These are phyloP conservation scores for Zaprionus nigranus DNA, from an alignment of 1,140 invertebrate species.

Conservation along the genomic window DNA sequence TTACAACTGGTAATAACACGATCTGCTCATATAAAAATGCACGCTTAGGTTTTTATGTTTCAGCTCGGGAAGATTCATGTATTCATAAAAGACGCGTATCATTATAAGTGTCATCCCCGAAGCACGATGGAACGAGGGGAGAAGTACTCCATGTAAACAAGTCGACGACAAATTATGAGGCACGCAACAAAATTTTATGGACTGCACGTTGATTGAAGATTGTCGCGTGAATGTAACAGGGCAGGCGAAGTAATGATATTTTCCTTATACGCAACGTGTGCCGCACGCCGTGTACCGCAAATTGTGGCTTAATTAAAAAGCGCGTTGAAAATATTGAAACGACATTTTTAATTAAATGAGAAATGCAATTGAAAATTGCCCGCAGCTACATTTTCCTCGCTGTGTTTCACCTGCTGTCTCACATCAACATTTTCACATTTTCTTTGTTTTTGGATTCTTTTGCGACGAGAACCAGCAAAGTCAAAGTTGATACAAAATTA, in stretches of 20 bases:
- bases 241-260: not conserved
- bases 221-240: conserved; percentile 12
- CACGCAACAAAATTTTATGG: conserved; percentile 72
- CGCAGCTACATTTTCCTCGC: conserved; percentile 17
- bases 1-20: conserved; percentile 78
- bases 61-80: conserved; percentile 44
- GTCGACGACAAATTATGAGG: conserved; percentile 79
- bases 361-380: conserved; percentile 41
- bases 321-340: conserved; percentile 42
- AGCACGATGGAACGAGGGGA: not conserved
- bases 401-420: conserved; percentile 14
- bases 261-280: conserved; percentile 57
- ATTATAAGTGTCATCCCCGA: conserved; percentile 51
- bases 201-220: conserved; percentile 60
- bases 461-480: not conserved
- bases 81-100: conserved; percentile 77
- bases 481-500: conserved; percentile 45
- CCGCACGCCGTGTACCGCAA: not conserved
- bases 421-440: conserved; percentile 10
- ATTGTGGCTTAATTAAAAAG: conserved; percentile 75
- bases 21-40: conserved; percentile 71
- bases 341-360: conserved; percentile 63
- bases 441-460: conserved; percentile 33
- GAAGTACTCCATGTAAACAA: conserved; percentile 63
- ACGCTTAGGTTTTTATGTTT: conserved; percentile 70